Evolutionary conservation across 2,888 invertebrate species (phyloP).

Genomic region (Mycogona germanica): DNA sequence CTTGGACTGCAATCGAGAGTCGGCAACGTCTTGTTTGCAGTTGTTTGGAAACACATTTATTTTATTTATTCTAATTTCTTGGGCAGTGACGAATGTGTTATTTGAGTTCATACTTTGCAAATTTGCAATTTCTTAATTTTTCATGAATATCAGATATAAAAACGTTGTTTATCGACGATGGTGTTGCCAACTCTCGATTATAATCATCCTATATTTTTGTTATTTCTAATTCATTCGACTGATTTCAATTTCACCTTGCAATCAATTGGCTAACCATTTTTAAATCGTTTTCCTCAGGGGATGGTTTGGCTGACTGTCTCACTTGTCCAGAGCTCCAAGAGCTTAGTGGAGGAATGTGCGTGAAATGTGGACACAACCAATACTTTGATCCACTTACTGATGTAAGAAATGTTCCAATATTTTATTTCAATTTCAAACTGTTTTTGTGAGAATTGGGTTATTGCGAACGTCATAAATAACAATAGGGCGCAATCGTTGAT

Average conservation of each 20-base stretch:
- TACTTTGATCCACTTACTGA: slow-evolving; percentile 9
- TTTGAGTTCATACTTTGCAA: too few relatives aligned
- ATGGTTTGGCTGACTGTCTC: neutral
- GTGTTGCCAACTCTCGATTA: too few relatives aligned
- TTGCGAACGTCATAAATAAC: neutral
- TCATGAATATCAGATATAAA: too few relatives aligned
- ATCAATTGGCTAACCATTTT: neutral
- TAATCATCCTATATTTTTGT: neutral
- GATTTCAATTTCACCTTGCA: neutral
- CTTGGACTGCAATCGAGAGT: too few relatives aligned
- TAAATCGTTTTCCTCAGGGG: slow-evolving; percentile 4
- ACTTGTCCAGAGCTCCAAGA: neutral
- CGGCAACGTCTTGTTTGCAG: too few relatives aligned
- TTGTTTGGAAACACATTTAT: too few relatives aligned
- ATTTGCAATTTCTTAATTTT: too few relatives aligned
- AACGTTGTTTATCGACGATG: too few relatives aligned
- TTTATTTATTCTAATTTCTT: too few relatives aligned
- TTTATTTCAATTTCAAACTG: neutral
- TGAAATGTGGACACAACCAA: slow-evolving; percentile 5
- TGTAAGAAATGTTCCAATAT: neutral
- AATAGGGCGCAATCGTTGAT: neutral
- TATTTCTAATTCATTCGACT: neutral
- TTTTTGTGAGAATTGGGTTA: too few relatives aligned
- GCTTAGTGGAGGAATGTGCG: slow-evolving; percentile 1
- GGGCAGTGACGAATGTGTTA: too few relatives aligned